Evolutionary conservation across 2,888 invertebrate genomes (phyloP).

Genomic region (Cheilosia urbana): DNA sequence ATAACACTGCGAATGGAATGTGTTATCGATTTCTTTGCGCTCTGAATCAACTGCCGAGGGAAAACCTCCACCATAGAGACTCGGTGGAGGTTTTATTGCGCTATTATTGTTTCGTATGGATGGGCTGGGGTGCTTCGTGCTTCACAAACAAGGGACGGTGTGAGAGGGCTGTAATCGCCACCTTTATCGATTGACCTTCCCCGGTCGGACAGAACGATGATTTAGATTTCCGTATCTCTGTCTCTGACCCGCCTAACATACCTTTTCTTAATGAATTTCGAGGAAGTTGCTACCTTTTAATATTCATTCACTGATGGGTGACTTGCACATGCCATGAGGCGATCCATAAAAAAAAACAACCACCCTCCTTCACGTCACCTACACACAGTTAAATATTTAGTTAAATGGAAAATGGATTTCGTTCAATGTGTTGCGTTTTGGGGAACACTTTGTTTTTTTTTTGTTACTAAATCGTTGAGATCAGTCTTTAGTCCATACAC

Average conservation of each 20-base stretch:
- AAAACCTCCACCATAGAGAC: neutral
- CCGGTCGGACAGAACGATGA: slow-evolving; percentile 30
- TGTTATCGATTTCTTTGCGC: slow-evolving; percentile 55
- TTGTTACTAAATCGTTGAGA: slow-evolving; percentile 77
- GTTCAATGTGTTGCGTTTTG: slow-evolving; percentile 19
- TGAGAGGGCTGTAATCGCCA: neutral
- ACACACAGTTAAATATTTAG: neutral
- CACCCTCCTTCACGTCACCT: slow-evolving; percentile 27
- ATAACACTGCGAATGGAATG: slow-evolving; percentile 3
- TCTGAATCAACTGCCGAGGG: slow-evolving; percentile 11
- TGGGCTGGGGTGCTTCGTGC: neutral
- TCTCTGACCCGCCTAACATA: neutral
- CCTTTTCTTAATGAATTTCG: slow-evolving; percentile 38
- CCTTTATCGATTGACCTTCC: slow-evolving; percentile 67
- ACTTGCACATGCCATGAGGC: too few relatives aligned
- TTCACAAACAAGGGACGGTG: neutral
- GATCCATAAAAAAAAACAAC: neutral
- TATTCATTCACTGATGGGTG: too few relatives aligned
- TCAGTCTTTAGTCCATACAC: slow-evolving; percentile 77
- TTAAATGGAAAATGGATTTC: slow-evolving; percentile 6
- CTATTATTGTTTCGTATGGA: too few relatives aligned
- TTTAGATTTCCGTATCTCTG: slow-evolving; percentile 21
- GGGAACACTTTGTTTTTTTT: slow-evolving; percentile 40
- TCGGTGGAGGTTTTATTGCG: neutral
- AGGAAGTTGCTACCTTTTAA: slow-evolving; percentile 15